Percentiles rank a stretch among this genome's conserved stretches.
Conservation (phyloP, 2,888 invertebrate species). For the Sepioteuthis lessoniana region DNA sequence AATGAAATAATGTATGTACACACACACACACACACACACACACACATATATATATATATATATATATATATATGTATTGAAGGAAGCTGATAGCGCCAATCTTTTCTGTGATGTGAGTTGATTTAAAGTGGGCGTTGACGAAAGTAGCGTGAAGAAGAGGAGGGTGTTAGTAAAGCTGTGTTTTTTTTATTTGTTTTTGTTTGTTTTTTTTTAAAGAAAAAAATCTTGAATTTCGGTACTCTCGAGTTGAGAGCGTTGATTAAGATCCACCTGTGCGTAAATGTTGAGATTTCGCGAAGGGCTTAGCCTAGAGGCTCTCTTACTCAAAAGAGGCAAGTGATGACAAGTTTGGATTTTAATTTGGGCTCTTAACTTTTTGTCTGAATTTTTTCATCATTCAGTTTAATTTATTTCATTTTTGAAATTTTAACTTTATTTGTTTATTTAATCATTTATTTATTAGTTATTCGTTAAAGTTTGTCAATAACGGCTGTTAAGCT, state of each 20-base stretch:
- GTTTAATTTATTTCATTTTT: too few relatives aligned
- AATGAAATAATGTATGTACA: too few relatives aligned
- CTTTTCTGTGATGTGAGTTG: background rate
- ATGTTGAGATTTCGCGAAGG: background rate
- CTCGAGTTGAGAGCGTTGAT: background rate
- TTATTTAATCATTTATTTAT: too few relatives aligned
- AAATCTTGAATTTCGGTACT: background rate
- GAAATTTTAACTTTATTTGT: too few relatives aligned
- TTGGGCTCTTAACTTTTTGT: background rate
- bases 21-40: background rate
- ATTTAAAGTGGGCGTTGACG: background rate
- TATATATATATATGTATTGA: background rate
- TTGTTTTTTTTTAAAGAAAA: background rate
- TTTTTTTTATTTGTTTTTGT: too few relatives aligned
- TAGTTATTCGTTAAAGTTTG: too few relatives aligned
- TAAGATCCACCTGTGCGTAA: conserved; percentile 4
- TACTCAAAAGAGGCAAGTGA: background rate
- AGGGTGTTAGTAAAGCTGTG: accelerated
- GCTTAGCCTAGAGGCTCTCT: background rate
- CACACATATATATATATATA: background rate
- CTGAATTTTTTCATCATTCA: too few relatives aligned
- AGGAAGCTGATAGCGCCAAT: background rate
- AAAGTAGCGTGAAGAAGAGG: background rate
- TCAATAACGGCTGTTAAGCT: too few relatives aligned
- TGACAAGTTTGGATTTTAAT: background rate